A percentile compares a stretch with the other conserved stretches of the same genome.
Conservation (phyloP, 1,140 invertebrate genomes). For the Scaptomyza hsui region DNA sequence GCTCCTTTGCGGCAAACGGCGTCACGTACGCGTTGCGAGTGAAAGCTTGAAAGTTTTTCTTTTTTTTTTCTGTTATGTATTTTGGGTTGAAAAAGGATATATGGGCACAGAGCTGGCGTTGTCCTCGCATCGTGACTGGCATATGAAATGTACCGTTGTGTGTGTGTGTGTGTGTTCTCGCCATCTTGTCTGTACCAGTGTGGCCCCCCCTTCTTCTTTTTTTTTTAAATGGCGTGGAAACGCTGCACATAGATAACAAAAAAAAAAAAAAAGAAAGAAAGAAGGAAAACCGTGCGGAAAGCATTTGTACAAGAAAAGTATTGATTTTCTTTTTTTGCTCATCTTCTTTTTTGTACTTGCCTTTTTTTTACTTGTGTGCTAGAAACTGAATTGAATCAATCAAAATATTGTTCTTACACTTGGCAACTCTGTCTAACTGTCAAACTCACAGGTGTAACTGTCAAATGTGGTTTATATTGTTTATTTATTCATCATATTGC, state of each 20-base stretch:
- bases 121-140: slow-evolving; percentile 64
- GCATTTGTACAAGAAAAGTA: slow-evolving; percentile 45
- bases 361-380: slow-evolving; percentile 13
- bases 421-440: slow-evolving; percentile 57
- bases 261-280: slow-evolving; percentile 3
- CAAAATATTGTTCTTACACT: slow-evolving; percentile 30
- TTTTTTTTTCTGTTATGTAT: neutral
- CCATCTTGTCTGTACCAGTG: slow-evolving; percentile 57
- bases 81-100: slow-evolving; percentile 74
- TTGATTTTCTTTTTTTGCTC: slow-evolving; percentile 57
- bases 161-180: slow-evolving; percentile 45
- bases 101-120: slow-evolving; percentile 76
- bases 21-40: slow-evolving; percentile 75
- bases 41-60: slow-evolving; percentile 73
- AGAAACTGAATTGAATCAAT: slow-evolving; percentile 47
- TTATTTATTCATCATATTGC: slow-evolving; percentile 73
- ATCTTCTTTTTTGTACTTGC: neutral
- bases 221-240: slow-evolving; percentile 70
- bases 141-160: slow-evolving; percentile 55
- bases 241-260: slow-evolving; percentile 35
- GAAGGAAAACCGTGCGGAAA: slow-evolving; percentile 23
- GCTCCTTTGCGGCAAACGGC: slow-evolving; percentile 78
- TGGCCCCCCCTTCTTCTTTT: slow-evolving; percentile 22
- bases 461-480: slow-evolving; percentile 56
- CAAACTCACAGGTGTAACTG: slow-evolving; percentile 53